These are phyloP conservation scores for Crotalus viridis DNA, from an alignment of 2,113 vertebrate species.

Conservation along the genomic window DNA sequence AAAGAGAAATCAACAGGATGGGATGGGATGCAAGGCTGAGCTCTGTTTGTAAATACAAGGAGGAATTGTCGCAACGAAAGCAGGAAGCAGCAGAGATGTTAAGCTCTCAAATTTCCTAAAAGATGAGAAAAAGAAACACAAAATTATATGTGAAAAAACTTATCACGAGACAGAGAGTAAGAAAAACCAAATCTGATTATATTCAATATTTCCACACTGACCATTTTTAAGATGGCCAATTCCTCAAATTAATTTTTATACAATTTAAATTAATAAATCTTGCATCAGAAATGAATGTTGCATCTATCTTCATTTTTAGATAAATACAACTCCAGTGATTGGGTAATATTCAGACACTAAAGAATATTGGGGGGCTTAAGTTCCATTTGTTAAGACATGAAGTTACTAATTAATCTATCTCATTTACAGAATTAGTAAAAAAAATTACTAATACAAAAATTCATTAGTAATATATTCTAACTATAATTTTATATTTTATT, in stretches of 20 bases:
- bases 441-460: neutral
- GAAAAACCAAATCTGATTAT: neutral
- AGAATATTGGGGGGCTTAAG: neutral
- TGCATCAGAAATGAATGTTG: neutral
- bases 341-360: neutral
- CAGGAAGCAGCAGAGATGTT: slow-evolving; percentile 58
- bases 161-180: neutral
- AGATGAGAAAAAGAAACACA: slow-evolving; percentile 29
- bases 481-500: neutral
- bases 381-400: neutral
- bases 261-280: neutral
- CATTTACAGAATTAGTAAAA: accelerated
- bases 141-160: slow-evolving; percentile 11
- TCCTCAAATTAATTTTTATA: slow-evolving; percentile 14
- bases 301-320: neutral
- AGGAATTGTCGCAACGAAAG: slow-evolving; percentile 56
- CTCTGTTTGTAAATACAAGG: slow-evolving; percentile 51
- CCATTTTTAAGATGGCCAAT: neutral
- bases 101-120: slow-evolving; percentile 55
- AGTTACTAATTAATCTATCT: neutral
- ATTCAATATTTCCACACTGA: neutral
- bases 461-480: neutral
- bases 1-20: slow-evolving; percentile 58
- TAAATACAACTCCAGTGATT: neutral
- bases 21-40: slow-evolving; percentile 52